Evolutionary conservation across 2,113 vertebrate species (phyloP), one percentile per base, ranked within the genome.

Genomic region (Balaenoptera acutorostrata): DNA sequence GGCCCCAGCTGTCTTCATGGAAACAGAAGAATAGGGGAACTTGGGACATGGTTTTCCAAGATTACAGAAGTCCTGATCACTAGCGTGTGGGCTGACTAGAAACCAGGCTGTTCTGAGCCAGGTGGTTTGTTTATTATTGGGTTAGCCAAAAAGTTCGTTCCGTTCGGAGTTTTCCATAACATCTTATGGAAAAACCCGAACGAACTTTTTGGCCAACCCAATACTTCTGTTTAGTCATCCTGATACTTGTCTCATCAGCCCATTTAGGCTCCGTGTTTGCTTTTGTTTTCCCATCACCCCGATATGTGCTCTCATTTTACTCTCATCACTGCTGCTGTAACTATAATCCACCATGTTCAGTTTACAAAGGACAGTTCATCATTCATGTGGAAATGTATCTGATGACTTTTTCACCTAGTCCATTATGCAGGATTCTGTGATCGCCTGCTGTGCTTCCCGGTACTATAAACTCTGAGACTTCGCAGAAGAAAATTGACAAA

Each of bases 281-380:
- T 52, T 72, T 27, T 31, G n/a, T 36, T 91, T 89, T 66, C n/a
- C 57, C 55, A 1, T 29, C 66, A 14, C 12, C 23, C 41, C 63
- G 61, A 1, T 3, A 33, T 41, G 84, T 80, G 14, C 72, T 83
- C 17, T 68, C n/a, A 57, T 87, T 63, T 39, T 36, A 71, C 15
- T 96, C 92, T 75, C 44, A 11, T 27, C 63, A 44, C 66, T 57
- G 52, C 74, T 49, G 57, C 61, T 80, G 13, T 49, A 88, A 84
- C 78, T 72, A 17, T 44, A 74, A 94, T 89, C 85, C 44, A 68
- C 31, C 27, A 3, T 27, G 52, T 21, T 89, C 88, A 8, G 0
- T 46, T 92, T 74, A 80, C 82, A 78, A n/a, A 95, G 55, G 63
- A 88, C 11, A 72, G 59, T 77, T 75, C 63, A 84, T 92, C 27